Conservation (phyloP, 2,888 invertebrate species). For the Papilio protenor region DNA sequence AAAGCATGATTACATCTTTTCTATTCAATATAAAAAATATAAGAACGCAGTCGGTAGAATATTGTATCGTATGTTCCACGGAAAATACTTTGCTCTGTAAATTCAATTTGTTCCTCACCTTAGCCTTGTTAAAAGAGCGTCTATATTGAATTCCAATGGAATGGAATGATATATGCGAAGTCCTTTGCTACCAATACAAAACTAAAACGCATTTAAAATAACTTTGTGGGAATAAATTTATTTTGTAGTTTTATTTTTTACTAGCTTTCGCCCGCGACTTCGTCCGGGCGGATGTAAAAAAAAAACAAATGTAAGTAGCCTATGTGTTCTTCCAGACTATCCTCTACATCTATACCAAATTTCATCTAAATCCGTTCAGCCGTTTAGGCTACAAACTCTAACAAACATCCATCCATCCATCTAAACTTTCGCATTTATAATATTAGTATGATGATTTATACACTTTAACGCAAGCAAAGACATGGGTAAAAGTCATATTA, state of each 20-base stretch:
- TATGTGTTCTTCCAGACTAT: too few species aligned
- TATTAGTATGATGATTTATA: too few species aligned
- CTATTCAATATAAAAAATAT: neutral
- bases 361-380: too few species aligned
- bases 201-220: neutral
- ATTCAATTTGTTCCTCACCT: constrained; percentile 36
- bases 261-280: too few species aligned
- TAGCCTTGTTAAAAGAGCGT: constrained; percentile 35
- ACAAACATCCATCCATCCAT: too few species aligned
- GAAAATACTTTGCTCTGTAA: constrained; percentile 28
- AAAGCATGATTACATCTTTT: neutral
- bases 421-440: too few species aligned
- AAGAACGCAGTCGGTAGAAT: neutral
- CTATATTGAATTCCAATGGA: constrained; percentile 40
- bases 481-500: neutral
- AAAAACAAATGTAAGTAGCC: too few species aligned
- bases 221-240: neutral
- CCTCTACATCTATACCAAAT: too few species aligned
- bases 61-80: neutral
- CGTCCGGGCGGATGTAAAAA: too few species aligned
- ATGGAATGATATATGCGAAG: constrained; percentile 31
- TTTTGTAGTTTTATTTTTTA: neutral
- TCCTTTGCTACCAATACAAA: constrained; percentile 7
- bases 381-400: too few species aligned
- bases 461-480: neutral